Evolutionary conservation across 2,113 vertebrate genomes (phyloP).

Genomic region (Calidris pygmaea): DNA sequence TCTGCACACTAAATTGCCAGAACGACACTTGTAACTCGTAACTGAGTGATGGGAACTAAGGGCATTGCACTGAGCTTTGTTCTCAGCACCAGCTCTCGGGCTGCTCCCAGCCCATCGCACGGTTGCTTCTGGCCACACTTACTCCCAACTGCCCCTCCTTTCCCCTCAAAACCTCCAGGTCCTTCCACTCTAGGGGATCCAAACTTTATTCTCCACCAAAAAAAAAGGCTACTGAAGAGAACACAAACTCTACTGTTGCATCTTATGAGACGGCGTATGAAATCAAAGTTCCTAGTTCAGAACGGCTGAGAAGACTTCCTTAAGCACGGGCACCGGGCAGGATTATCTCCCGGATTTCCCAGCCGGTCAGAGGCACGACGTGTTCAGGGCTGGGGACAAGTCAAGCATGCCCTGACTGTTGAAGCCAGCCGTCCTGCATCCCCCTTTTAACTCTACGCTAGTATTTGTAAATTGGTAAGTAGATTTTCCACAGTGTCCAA

Average conservation of each 20-base stretch:
- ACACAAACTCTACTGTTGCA: background rate
- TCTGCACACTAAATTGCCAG: background rate
- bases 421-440: background rate
- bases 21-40: background rate
- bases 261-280: background rate
- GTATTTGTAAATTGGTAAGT: background rate
- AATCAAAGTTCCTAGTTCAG: background rate
- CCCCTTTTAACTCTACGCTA: background rate
- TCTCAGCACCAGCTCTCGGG: background rate
- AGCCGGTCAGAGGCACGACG: background rate
- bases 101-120: background rate
- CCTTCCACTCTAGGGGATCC: background rate
- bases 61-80: background rate
- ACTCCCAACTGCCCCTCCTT: background rate
- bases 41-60: background rate
- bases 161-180: background rate
- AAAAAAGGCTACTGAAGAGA: background rate
- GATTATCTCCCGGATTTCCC: background rate
- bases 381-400: background rate
- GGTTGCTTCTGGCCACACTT: background rate
- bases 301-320: background rate
- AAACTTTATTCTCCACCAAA: background rate
- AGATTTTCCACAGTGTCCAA: background rate
- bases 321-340: accelerated
- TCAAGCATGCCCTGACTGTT: background rate